Evolutionary conservation across 2,113 vertebrate genomes (phyloP).

Genomic region (Miniopterus natalensis): DNA sequence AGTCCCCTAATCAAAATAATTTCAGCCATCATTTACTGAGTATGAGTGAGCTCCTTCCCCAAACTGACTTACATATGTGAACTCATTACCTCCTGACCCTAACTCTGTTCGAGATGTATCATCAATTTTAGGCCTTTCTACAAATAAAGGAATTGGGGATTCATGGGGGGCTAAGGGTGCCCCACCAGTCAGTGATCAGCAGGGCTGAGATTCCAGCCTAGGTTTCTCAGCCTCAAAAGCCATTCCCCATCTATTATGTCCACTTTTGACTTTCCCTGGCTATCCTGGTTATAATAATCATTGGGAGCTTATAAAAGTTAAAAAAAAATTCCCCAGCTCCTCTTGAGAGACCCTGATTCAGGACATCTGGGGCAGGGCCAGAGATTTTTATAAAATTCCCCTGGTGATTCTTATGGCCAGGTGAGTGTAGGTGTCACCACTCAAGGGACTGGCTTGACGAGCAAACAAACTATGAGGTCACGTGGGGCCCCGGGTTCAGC

Average conservation of each 20-base stretch:
- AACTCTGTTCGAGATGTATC: not conserved
- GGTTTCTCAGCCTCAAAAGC: not conserved
- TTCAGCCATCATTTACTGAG: not conserved
- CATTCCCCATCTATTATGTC: not conserved
- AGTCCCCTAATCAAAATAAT: not conserved
- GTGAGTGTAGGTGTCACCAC: not conserved
- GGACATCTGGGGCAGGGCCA: too few relatives aligned
- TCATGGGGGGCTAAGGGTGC: not conserved
- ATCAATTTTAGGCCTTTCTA: not conserved
- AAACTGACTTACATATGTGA: not conserved
- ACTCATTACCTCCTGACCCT: not conserved
- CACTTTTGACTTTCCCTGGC: not conserved
- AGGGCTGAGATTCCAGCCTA: not conserved
- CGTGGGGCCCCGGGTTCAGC: accelerated
- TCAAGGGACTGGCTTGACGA: not conserved
- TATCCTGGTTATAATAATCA: not conserved
- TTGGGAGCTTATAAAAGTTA: not conserved
- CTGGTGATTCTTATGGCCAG: not conserved
- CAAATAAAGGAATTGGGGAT: not conserved
- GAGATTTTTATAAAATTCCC: not conserved
- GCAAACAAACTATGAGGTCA: accelerated
- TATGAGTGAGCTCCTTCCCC: not conserved
- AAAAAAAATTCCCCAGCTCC: not conserved
- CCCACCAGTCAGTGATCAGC: not conserved
- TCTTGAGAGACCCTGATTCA: not conserved